Conservation (phyloP, 2,113 vertebrate genomes). For the Chaetodon auriga region DNA sequence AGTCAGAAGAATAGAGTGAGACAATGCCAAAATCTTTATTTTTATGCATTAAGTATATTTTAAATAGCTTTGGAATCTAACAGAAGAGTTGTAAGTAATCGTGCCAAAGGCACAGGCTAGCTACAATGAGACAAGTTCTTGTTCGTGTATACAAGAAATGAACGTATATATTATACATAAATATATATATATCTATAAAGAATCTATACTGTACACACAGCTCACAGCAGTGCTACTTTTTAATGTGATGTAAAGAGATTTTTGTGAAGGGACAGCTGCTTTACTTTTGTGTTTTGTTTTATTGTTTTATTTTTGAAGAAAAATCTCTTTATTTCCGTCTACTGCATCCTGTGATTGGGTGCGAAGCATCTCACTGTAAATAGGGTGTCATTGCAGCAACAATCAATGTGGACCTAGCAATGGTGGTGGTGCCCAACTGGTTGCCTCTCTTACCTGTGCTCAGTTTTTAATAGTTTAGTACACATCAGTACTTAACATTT, state of each 20-base stretch:
- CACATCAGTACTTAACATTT: constrained; percentile 62
- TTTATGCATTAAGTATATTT: constrained; percentile 99
- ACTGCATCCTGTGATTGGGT: constrained; percentile 75
- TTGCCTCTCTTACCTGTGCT: constrained; percentile 71
- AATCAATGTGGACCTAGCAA: constrained; percentile 77
- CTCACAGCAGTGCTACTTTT: constrained; percentile 80
- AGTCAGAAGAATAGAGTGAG: constrained; percentile 76
- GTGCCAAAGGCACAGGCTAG: constrained; percentile 97
- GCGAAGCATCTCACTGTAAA: constrained; percentile 78
- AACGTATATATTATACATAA: constrained; percentile 83
- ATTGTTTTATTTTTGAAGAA: constrained; percentile 55
- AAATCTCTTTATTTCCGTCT: constrained; percentile 64
- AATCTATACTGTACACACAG: constrained; percentile 80
- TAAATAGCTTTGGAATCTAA: constrained; percentile 98
- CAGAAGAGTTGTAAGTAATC: constrained; percentile 98
- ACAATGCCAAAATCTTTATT: constrained; percentile 99
- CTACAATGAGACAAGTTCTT: constrained; percentile 84
- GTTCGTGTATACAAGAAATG: constrained; percentile 82
- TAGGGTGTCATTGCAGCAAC: constrained; percentile 81
- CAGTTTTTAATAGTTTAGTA: constrained; percentile 66
- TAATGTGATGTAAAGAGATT: constrained; percentile 83
- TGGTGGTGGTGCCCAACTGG: constrained; percentile 64
- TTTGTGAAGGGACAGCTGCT: constrained; percentile 83
- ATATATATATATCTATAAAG: constrained; percentile 78
- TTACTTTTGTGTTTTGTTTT: constrained; percentile 65